Evolutionary conservation across 2,113 vertebrate genomes (phyloP), one percentile per base, ranked within the genome.

Genomic region (Cheirogaleus medius): DNA sequence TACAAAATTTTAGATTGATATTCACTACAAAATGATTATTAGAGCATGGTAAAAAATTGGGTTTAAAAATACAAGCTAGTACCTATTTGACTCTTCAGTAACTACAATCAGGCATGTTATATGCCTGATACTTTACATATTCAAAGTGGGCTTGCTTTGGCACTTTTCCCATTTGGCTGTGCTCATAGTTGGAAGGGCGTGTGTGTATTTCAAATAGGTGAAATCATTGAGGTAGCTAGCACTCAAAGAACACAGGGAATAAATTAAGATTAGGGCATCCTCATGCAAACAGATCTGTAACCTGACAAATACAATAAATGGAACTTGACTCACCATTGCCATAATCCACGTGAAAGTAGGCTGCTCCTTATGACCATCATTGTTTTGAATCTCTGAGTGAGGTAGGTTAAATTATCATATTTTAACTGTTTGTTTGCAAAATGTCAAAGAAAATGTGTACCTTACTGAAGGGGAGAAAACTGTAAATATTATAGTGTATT

Each of bases 141-240:
- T 83, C 47, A 88, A 21, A 78, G 27, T 56, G 63, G 13, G n/a
- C 78, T 66, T 84, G 29, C 52, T 77, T 95, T 63, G 23, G 37
- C 42, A 37, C 39, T 49, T 95, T 73, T 37, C 32, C 84, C 56
- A 56, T 94, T 71, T 96, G 66, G 5, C 84, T 76, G 58, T 77
- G 27, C 76, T 88, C 47, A 42, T 6, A 68, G n/a, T 78, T 52
- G 54, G 37, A 86, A 96, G 73, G 63, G 47, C 11, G 47, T 83
- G 68, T 49, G 49, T 95, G 42, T 14, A 92, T 90, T 93, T 94
- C 71, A 95, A n/a, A 56, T 52, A 94, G 54, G 73, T 93, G 21
- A 68, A 87, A 32, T 92, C 68, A 68, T 32, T 69, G 29, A 96
- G 37, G 68, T 78, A 60, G 4, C 68, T 94, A 47, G 47, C 47